Conservation (phyloP, 1,140 invertebrate genomes). For the Chymomyza costata region DNA sequence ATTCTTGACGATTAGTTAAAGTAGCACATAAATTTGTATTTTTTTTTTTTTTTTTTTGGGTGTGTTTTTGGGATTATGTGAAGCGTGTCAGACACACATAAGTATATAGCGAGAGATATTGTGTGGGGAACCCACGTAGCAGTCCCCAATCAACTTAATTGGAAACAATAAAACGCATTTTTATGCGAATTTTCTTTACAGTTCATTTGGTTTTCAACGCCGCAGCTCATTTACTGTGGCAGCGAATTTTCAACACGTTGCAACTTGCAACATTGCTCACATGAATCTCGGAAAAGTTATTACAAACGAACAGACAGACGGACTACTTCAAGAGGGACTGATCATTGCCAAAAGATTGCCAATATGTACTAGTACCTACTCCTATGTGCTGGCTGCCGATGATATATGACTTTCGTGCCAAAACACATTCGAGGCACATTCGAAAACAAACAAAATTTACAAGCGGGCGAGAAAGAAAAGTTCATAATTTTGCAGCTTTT, state of each 20-base stretch:
- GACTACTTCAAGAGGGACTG: too few species aligned
- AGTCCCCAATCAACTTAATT: slow-evolving; percentile 59
- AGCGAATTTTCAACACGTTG: slow-evolving; percentile 16
- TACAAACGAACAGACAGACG: too few species aligned
- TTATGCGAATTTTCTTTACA: slow-evolving; percentile 61
- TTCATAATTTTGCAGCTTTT: slow-evolving; percentile 67
- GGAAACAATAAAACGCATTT: slow-evolving; percentile 69
- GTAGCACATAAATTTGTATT: slow-evolving; percentile 51
- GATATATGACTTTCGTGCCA: slow-evolving; percentile 46
- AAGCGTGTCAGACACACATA: slow-evolving; percentile 34
- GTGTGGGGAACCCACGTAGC: background rate
- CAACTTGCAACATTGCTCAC: slow-evolving; percentile 29
- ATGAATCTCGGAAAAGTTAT: too few species aligned
- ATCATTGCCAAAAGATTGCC: too few species aligned
- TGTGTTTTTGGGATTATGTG: slow-evolving; percentile 38
- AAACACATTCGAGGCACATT: slow-evolving; percentile 16
- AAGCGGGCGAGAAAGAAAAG: slow-evolving; percentile 65
- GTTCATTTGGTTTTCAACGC: slow-evolving; percentile 56
- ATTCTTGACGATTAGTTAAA: slow-evolving; percentile 53
- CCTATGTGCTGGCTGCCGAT: background rate
- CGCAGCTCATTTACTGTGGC: background rate
- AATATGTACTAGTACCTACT: too few species aligned
- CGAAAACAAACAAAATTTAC: slow-evolving; percentile 40
- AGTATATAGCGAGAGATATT: too few species aligned
- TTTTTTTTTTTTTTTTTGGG: slow-evolving; percentile 22